Conservation (phyloP, 2,888 invertebrate species). For the Poecilus cupreus region DNA sequence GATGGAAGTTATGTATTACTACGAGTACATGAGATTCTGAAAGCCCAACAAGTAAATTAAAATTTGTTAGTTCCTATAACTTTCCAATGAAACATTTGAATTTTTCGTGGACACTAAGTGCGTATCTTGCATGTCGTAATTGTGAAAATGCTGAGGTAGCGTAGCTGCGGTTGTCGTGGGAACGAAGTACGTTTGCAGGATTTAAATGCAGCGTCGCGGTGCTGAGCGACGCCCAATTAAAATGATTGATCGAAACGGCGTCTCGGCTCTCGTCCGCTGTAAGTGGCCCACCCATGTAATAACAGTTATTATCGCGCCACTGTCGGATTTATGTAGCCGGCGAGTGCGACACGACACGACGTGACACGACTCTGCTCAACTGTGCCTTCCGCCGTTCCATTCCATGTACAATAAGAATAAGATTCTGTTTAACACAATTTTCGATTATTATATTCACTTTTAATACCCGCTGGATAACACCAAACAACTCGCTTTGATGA, state of each 20-base stretch:
- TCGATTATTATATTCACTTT: no score
- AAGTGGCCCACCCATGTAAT: constrained; percentile 54
- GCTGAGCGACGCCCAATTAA: constrained; percentile 54
- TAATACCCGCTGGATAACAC: no score
- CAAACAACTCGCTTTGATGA: no score
- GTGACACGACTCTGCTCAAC: neutral
- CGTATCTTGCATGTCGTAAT: neutral
- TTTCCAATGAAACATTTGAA: no score
- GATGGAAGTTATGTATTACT: no score
- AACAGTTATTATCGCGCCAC: constrained; percentile 50
- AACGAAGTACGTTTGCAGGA: neutral
- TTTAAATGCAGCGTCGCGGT: constrained; percentile 39
- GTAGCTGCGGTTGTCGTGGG: neutral
- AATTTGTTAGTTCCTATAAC: no score
- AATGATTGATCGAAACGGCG: constrained; percentile 49
- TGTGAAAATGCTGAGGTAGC: constrained; percentile 1
- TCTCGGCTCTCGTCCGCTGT: constrained; percentile 3
- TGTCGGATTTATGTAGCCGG: constrained; percentile 40
- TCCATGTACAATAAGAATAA: no score
- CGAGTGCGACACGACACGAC: constrained; percentile 23
- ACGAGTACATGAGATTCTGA: no score
- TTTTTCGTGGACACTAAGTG: no score
- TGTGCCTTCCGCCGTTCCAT: no score
- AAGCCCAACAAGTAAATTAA: no score
- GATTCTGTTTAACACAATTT: no score